Conservation (phyloP, 2,797 vertebrate genomes). For the Danio aesculapii region DNA sequence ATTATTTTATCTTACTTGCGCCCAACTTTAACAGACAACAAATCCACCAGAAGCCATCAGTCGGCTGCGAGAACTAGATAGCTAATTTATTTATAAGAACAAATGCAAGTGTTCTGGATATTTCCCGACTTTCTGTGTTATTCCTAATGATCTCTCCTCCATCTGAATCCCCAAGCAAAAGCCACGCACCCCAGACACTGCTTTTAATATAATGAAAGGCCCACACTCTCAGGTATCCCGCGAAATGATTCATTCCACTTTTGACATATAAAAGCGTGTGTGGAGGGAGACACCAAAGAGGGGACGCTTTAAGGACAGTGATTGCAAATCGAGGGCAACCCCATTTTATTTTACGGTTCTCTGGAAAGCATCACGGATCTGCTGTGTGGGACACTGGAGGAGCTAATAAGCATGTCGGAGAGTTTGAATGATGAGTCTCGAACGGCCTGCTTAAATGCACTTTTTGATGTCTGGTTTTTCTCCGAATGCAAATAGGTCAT, state of each 20-base stretch:
- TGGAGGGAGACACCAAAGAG: conserved; percentile 64
- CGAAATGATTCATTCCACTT: conserved; percentile 74
- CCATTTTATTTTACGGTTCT: conserved; percentile 43
- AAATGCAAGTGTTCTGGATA: conserved; percentile 75
- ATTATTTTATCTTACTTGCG: too few relatives aligned
- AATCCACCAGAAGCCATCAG: too few relatives aligned
- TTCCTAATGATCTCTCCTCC: conserved; percentile 79
- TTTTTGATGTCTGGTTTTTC: not conserved
- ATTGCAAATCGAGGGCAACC: conserved; percentile 62
- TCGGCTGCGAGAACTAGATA: conserved; percentile 75
- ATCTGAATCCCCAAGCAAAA: conserved; percentile 69
- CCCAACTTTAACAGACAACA: too few relatives aligned
- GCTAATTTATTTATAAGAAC: conserved; percentile 86
- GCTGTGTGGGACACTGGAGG: not conserved
- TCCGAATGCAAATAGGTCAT: not conserved
- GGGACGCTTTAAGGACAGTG: conserved; percentile 71
- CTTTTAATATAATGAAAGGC: conserved; percentile 83
- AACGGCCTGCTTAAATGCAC: not conserved
- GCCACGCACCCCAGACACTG: conserved; percentile 62
- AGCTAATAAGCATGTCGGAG: conserved; percentile 18
- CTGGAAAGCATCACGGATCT: conserved; percentile 26
- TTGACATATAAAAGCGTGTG: conserved; percentile 75
- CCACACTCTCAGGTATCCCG: conserved; percentile 71
- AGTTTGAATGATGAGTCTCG: not conserved
- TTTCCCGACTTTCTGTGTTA: conserved; percentile 75